Percentiles rank a stretch among this genome's conserved stretches.
Evolutionary conservation across 2,113 vertebrate species (phyloP).

Genomic region (Clarias gariepinus): DNA sequence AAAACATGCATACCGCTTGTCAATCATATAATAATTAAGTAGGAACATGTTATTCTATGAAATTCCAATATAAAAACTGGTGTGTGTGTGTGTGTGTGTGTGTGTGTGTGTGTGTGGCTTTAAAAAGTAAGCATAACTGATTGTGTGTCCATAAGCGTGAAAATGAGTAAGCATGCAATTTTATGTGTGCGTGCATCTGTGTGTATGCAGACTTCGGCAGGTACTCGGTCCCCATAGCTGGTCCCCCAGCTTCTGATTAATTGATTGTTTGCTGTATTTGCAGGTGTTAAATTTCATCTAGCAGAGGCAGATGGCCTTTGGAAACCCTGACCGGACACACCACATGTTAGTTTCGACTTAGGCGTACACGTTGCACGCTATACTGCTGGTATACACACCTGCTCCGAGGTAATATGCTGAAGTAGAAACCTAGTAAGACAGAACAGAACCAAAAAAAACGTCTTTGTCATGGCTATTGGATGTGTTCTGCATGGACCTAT

Average conservation of each 20-base stretch:
- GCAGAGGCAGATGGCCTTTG: constrained; percentile 43
- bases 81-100: not conserved
- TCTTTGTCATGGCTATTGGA: not conserved
- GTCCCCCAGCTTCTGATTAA: constrained; percentile 52
- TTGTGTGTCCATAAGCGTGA: constrained; percentile 19
- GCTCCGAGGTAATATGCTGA: not conserved
- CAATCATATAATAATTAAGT: constrained; percentile 8
- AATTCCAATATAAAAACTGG: not conserved
- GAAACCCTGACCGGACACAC: constrained; percentile 18
- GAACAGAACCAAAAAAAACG: not conserved
- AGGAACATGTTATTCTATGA: not conserved
- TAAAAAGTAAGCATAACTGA: not conserved
- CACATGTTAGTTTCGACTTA: not conserved
- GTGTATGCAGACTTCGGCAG: constrained; percentile 46
- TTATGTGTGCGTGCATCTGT: constrained; percentile 28
- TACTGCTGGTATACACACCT: not conserved
- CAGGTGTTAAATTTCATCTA: constrained; percentile 52
- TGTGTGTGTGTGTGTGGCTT: not conserved
- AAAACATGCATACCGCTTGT: not conserved
- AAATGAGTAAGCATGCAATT: constrained; percentile 21
- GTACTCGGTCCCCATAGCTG: constrained; percentile 47
- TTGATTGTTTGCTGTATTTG: constrained; percentile 56
- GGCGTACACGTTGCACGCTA: not conserved
- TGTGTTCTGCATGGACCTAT: not conserved
- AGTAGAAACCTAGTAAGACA: not conserved